Base-by-base conservation (phyloP, 2,888 invertebrate genomes). In the Priocnemis perturbator region DNA sequence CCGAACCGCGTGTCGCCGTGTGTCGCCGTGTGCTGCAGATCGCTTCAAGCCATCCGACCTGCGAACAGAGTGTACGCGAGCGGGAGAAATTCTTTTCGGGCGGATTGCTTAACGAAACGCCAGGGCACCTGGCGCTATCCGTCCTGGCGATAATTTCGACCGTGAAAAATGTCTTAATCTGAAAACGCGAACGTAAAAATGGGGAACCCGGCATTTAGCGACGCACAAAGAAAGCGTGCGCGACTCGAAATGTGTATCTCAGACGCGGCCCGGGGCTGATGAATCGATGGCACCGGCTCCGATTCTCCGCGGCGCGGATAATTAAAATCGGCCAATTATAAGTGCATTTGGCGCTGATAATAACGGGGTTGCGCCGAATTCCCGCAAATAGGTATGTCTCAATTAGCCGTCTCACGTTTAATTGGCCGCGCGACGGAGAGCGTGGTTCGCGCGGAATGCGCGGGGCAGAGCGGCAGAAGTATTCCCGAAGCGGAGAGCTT, bases 341-440 rank as follows among this genome's bases (percentile, higher is more conserved):
- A 83, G 79, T 64, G 76, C 81, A 81, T 82, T 81, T 80, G 67
- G 59, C 56, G 26, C 47, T 5, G 61, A 61, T 83, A 83, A 83
- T 81, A 62, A 81, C 68, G 45, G 50, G 79, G 76, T 68, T 78
- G 71, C 69, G 52, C 61, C 69, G 77, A 81, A 82, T 86, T 83
- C 82, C 74, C 60, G 71, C 81, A 81, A 83, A 83, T 85, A 82
- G 81, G 82, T 85, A 87, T 81, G 84, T 88, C 88, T 88, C 87
- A 88, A 88, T 88, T 87, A 88, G 83, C 72, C 75, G 52, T 71
- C 67, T 60, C 69, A 67, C 73, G 69, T 78, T 86, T 86, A 86
- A 88, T 88, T 85, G 86, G 79, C 50, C 37, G 37, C 37, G 37
- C 37, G 37, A 37, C 37, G 37, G 4, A 5, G 64, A 75, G 71